A percentile compares a stretch with the other conserved stretches of the same genome.
These are phyloP conservation scores for Xenotilapia flavipinnis DNA, from an alignment of 2,113 vertebrate genomes.

Conservation along the genomic window DNA sequence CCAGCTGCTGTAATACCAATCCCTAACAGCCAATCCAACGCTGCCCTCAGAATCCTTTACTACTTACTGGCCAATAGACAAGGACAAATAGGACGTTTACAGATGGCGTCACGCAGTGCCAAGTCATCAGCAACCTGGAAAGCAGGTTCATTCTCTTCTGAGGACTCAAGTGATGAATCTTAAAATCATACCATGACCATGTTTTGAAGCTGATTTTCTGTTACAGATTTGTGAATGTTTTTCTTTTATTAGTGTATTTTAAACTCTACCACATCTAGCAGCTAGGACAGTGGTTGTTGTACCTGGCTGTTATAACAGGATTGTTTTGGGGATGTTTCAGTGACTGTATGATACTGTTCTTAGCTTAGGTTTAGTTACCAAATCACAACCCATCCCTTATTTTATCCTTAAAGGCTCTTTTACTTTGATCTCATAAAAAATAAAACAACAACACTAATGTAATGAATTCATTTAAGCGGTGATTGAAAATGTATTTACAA, in stretches of 20 bases:
- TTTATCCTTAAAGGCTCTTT: neutral
- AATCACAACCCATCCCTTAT: neutral
- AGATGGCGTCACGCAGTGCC: neutral
- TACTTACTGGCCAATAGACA: neutral
- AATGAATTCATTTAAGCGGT: rapidly evolving
- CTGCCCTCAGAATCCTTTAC: neutral
- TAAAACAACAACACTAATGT: neutral
- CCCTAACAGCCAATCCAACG: neutral
- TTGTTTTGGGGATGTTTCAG: neutral
- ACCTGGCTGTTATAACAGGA: neutral
- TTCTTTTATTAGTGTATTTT: neutral
- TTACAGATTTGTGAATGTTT: neutral
- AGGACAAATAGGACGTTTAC: neutral
- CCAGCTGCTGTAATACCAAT: neutral
- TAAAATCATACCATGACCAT: neutral
- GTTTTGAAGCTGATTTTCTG: neutral
- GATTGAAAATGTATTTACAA: neutral
- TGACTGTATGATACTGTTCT: neutral
- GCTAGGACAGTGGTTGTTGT: neutral
- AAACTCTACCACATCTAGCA: neutral
- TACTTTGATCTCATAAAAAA: neutral
- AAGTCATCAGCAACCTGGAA: neutral
- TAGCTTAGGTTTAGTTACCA: neutral
- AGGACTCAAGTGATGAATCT: conserved; percentile 33
- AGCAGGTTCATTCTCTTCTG: neutral